Base-by-base conservation (phyloP, 2,797 vertebrate genomes). In the Enteromius mattozi region DNA sequence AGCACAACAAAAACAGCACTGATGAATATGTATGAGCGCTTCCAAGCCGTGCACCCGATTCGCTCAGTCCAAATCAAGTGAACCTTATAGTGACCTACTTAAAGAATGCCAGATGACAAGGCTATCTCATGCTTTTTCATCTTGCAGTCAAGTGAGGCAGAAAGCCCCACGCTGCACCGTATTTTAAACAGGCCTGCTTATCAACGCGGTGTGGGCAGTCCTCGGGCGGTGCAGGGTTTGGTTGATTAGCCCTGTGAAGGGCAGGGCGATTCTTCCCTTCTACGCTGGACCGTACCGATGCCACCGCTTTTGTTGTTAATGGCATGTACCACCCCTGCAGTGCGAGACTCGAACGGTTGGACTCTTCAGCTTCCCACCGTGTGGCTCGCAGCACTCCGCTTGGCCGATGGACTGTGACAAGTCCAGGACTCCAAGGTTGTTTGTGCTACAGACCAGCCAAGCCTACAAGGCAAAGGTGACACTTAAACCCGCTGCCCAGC, bases 81-180 rank as follows among this genome's bases (percentile, higher is more conserved):
- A 94, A 93, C 92, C 92, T 92, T 91, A 90, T 90, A 88, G 92
- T 94, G 94, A 94, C 94, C 94, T 92, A 95, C 89, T 94, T 95
- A 92, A 90, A 89, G 89, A 91, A 92, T 85, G 90, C 88, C 89
- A 88, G 90, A 90, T 90, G 91, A 94, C 91, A 85, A 86, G 87
- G 91, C 90, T 81, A 76, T n/a, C 82, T 75, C 81, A 86, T 82
- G 88, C 80, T 83, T 84, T 89, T 89, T 90, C 71, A 82, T 90
- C 90, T 82, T 40, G 75, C 33, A 88, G 89, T 65, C 86, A 30
- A 90, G 91, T 91, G 92, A 83, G 90, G 92, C 93, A 92, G 92
- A 93, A 93, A 91, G 37, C 4, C 88, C 76, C 81, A 86, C 84
- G 49, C 71, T 85, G 88, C 87, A 81, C 68, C 78, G 84, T 87